Conservation (phyloP, 2,888 invertebrate genomes). For the Drosophila villosipedis region DNA sequence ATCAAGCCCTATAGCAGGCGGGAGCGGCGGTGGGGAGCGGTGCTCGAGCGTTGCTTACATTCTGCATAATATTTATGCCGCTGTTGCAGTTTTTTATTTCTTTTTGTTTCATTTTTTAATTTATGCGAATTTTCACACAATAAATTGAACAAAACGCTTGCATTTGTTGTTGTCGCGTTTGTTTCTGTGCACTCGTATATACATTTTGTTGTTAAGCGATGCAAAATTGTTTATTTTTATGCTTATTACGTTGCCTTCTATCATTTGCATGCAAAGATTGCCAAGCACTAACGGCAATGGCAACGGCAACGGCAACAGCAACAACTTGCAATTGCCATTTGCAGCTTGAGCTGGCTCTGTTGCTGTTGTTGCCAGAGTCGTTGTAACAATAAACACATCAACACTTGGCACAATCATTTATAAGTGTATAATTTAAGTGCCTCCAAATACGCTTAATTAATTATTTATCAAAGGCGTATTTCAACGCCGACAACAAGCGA, state of each 20-base stretch:
- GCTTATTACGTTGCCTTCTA: constrained; percentile 71
- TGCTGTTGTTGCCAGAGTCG: constrained; percentile 20
- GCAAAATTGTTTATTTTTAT: constrained; percentile 76
- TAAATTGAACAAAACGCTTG: constrained; percentile 78
- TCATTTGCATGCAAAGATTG: constrained; percentile 70
- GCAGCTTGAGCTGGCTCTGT: constrained; percentile 13
- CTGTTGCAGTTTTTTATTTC: constrained; percentile 40
- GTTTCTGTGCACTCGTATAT: constrained; percentile 12
- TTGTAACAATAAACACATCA: constrained; percentile 74
- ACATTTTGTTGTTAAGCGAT: constrained; percentile 47
- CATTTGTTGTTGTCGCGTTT: constrained; percentile 30
- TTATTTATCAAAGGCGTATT: constrained; percentile 72
- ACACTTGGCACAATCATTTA: constrained; percentile 80
- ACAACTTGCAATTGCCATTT: constrained; percentile 52
- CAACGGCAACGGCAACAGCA: constrained; percentile 34
- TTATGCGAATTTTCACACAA: constrained; percentile 82
- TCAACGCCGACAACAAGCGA: constrained; percentile 48
- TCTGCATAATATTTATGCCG: constrained; percentile 80
- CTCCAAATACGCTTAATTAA: constrained; percentile 68
- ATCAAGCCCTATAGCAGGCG: constrained; percentile 3
- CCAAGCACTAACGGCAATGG: constrained; percentile 14
- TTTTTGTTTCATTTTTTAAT: constrained; percentile 57
- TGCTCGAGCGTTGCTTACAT: constrained; percentile 54
- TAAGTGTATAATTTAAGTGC: constrained; percentile 71
- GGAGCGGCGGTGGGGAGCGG: constrained; percentile 7